phyloP scores from a whole-genome alignment of 2,797 vertebrate species.

The Falco rusticolus region DNA sequence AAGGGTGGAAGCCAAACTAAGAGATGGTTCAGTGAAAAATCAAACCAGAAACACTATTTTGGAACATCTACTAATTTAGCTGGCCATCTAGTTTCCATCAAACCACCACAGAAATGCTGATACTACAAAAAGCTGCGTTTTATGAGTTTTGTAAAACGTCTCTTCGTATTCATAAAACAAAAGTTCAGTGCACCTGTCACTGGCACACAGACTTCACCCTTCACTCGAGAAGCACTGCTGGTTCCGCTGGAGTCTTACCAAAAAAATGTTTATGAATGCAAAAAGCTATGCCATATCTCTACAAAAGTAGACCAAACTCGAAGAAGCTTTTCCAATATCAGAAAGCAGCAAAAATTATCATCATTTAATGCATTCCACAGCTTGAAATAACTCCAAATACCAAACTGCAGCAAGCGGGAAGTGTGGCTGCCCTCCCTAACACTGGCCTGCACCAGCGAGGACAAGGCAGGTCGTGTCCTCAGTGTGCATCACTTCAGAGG shows the following conservation, averaged over 20 bases:
- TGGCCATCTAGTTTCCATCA: background rate
- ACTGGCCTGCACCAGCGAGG: background rate
- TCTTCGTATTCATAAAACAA: background rate
- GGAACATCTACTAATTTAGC: background rate
- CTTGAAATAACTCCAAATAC: background rate
- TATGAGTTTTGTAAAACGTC: background rate
- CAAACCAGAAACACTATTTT: background rate
- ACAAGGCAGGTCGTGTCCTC: background rate
- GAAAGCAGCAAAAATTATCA: background rate
- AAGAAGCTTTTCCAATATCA: background rate
- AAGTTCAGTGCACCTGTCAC: background rate
- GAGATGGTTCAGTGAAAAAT: background rate
- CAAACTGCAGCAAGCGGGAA: background rate
- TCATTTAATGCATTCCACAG: background rate
- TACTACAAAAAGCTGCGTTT: background rate
- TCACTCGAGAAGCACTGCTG: fast-evolving
- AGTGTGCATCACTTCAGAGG: background rate
- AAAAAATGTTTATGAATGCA: background rate
- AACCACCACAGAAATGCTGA: background rate
- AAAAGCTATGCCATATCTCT: background rate
- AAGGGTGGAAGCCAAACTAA: background rate
- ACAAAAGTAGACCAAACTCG: background rate
- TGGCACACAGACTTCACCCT: background rate
- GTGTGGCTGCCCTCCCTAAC: background rate
- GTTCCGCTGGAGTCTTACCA: background rate